Evolutionary conservation across 2,888 invertebrate species (phyloP), one percentile per base, ranked within the genome.

Genomic region (Allygus modestus): DNA sequence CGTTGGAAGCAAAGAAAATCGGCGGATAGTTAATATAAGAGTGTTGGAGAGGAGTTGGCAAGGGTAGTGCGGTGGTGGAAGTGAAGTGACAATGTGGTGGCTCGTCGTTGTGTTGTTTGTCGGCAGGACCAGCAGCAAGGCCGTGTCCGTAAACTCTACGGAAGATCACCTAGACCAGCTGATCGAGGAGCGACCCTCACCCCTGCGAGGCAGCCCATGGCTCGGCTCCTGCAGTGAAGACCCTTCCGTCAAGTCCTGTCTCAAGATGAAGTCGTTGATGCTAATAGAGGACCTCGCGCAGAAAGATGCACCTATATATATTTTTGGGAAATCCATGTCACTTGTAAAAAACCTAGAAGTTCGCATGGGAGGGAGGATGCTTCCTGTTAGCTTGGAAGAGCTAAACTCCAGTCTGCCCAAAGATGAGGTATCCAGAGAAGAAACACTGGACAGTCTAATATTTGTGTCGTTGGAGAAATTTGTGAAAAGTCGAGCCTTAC

Each of bases 261-360:
- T 85, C 12, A 86, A 86, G 82, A 84, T 85, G 71, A 84, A 84
- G 43, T 84, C 86, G 26, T 58, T 86, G 33, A 31, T 85, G 54
- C 81, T 83, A 9, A 31, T 86, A 20, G 85, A 86, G n/a, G 65
- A 81, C 43, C 79, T 85, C 17, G 69, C 79, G 7, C 51, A 77
- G 28, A 84, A 84, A 2, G 73, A 84, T 69, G 77, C 83, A 12
- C 83, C 84, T 0, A 85, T 86, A 12, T 37, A 46, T 31, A 28
- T 86, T 7, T 61, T 85, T 28, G 83, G 85, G 17, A 77, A 85
- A 71, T 73, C 73, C 15, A 28, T 86, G 81, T 83, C 85, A 23
- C 58, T 86, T 51, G 84, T 84, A 33, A 84, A 73, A n/a, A 84
- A 69, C 58, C 54, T 23, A 28, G 83, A 82, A 0, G 17, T 26